Base-by-base conservation (phyloP, 2,113 vertebrate genomes). In the Siniperca knerii region DNA sequence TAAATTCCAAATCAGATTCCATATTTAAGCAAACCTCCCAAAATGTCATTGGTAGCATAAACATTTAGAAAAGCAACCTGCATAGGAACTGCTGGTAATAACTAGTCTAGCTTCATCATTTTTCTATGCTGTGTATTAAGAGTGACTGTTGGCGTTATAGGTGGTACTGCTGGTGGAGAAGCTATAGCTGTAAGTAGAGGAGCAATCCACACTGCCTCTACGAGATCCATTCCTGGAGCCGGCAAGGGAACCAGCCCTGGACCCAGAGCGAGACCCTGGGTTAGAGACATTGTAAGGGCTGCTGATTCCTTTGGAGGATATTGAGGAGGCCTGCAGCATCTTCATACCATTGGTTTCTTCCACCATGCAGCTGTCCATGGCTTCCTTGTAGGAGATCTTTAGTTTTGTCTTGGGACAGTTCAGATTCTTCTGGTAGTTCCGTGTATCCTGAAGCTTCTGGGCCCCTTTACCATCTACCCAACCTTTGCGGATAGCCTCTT, bases 321-420 rank as follows among this genome's bases (percentile, higher is more conserved):
- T 92, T 0, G 98, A 99, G 16, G 98, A 96, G 0, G 99, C 99
- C 94, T 98, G 98, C 84, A 99, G 95, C 91, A 99, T 95, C 87
- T 98, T 97, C 82, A 99, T 95, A 8, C 97, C 97, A 0, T 97
- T 98, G 93, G 96, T 95, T 54, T 99, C 98, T 88, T 99, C 98
- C 82, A 99, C 98, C 98, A 99, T 99, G 81, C 97, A 99, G 67
- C 95, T 95, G 86, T 97, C 98, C 96, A 99, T 95, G 21, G 99
- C 98, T 77, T 99, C 96, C 91, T 98, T 99, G 92, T 99, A 99
- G 44, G 98, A 98, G 89, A 99, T 98, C 94, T 99, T 99, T 88
- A 99, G 95, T 76, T 99, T 99, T 74, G 99, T 99, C 94, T 99
- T 99, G 61, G 99, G 99, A 83, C 98, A 99, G 50, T 97, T 99